Base-by-base conservation (phyloP, 1,140 invertebrate genomes). In the Plectus sambesii region DNA sequence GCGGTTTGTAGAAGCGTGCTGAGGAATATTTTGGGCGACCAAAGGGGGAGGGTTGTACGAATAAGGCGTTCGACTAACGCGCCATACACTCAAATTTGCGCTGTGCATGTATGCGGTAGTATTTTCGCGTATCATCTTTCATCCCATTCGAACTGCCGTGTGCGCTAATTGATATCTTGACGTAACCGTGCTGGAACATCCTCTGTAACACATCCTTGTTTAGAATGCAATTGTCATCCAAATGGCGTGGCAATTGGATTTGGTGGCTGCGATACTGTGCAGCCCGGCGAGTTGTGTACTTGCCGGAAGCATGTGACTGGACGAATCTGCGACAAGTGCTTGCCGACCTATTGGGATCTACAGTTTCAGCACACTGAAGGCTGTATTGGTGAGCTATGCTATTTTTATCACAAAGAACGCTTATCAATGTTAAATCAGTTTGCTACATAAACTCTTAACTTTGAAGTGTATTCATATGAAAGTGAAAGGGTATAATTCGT, bases 141-240 rank as follows among this genome's bases (percentile, higher is more conserved):
- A n/a, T n/a, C n/a, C n/a, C n/a, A n/a, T n/a, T n/a, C n/a, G n/a
- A n/a, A n/a, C n/a, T n/a, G n/a, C n/a, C n/a, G n/a, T n/a, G n/a
- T n/a, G n/a, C n/a, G n/a, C n/a, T n/a, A n/a, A n/a, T n/a, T n/a
- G n/a, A n/a, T n/a, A n/a, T n/a, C n/a, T n/a, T n/a, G n/a, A n/a
- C n/a, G n/a, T n/a, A n/a, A n/a, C n/a, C n/a, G n/a, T n/a, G n/a
- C n/a, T n/a, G n/a, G n/a, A n/a, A n/a, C n/a, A n/a, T n/a, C n/a
- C 38, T 46, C 69, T 69, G 47, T 53, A n/a, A n/a, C n/a, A n/a
- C n/a, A n/a, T n/a, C n/a, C n/a, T n/a, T n/a, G n/a, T n/a, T n/a
- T n/a, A 81, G 86, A 85, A 64, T 99, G 94, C 69, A 94, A 96
- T 64, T 99, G 93, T 69, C 83, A 98, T 73, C 93, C 92, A 1